Evolutionary conservation across 2,888 invertebrate genomes (phyloP), one percentile per base, ranked within the genome.

Genomic region (Pammene aurita): DNA sequence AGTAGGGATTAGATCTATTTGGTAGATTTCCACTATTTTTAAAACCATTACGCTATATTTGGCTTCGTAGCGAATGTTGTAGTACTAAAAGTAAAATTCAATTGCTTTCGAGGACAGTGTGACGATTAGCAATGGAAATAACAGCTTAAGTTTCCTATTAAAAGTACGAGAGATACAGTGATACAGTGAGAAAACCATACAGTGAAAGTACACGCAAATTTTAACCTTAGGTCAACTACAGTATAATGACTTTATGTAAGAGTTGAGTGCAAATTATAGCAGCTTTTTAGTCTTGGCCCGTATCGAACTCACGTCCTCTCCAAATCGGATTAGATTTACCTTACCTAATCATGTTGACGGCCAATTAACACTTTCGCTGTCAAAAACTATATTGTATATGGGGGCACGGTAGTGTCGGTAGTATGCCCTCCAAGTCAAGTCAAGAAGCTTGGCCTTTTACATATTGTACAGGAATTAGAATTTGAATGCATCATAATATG

Each of bases 221-320:
- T 52, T 13, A 13, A 52, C 52, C 26, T 52, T 52, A 18, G 11
- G 1, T 13, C 26, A 52, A 52, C 26, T 16, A n/a, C n/a, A 10
- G 9, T 11, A 7, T 13, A 52, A 26, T 7, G 13, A 26, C 13
- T n/a, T 46, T 13, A 18, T 50, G 9, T 10, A 18, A 4, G 14
- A 46, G 26, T 26, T 26, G 6, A 52, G 18, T 10, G 11, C 60
- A 7, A 50, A 61, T 61, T 61, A 38, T 38, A 61, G 11, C 48
- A 35, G 50, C 38, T 61, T 50, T 50, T 56, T 38, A 55, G 6
- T 18, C n/a, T 48, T 56, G 56, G 55, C 38, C 65, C 65, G 56
- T 2, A 10, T 38, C 46, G 38, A 56, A 46, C 65, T 10, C 65
- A 41, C 65, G 65, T 46, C 46, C 10, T 56, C 1, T n/a, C 16